Evolutionary conservation across 2,113 vertebrate genomes (phyloP), one percentile per base, ranked within the genome.

Genomic region (Platichthys flesus): DNA sequence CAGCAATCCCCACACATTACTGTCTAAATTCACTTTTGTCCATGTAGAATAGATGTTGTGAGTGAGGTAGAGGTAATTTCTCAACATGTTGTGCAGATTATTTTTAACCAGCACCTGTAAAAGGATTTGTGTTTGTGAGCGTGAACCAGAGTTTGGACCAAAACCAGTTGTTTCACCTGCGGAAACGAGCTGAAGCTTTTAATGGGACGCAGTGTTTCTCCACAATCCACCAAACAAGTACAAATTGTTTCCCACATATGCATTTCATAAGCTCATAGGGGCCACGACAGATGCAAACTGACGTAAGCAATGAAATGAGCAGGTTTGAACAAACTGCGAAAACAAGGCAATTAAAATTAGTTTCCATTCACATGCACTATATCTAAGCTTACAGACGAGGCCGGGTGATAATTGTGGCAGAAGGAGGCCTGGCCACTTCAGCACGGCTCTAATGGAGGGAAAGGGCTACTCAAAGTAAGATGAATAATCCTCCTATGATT

Each of bases 381-480:
- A 21, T 64, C 4, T 57, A 9, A 55, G 57, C 26, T 0, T 16
- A n/a, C 51, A 79, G 37, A 26, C 0, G 52, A 13, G 42, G 49
- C 68, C n/a, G 28, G 21, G 21, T 64, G 26, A 73, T 62, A 65
- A 78, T 72, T 68, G 69, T 18, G 63, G 72, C 66, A 77, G 45
- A 62, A 24, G 40, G 62, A 76, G n/a, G 64, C 56, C 12, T 20
- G 1, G 59, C 54, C 42, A 35, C 51, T 75, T 67, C 63, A 56
- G 59, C 37, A 31, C 14, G 2, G 12, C 66, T 74, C 8, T 71
- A 31, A 66, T 45, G 60, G 56, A n/a, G n/a, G 71, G 31, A 76
- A 18, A 31, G 21, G 59, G 47, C 55, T 21, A 3, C 26, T 68
- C 62, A 67, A 80, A 87, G 82, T 78, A 64, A 88, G 86, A 89